A percentile compares a stretch with the other conserved stretches of the same genome.
phyloP scores from a whole-genome alignment of 2,113 vertebrate species.

The Cinclus cinclus region DNA sequence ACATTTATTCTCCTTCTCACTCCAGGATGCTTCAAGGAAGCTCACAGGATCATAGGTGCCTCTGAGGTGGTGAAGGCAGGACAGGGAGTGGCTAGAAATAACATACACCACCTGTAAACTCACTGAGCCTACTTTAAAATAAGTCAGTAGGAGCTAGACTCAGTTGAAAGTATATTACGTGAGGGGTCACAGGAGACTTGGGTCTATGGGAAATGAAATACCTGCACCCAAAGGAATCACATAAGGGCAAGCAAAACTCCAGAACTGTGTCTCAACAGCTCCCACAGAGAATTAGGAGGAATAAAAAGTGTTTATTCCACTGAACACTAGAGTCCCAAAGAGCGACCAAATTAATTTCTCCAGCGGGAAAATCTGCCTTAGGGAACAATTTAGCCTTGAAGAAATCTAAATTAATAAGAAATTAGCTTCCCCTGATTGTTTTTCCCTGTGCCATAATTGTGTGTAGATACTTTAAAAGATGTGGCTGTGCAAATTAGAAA shows the following conservation, averaged over 20 bases:
- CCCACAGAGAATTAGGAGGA: not conserved
- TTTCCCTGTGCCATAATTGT: not conserved
- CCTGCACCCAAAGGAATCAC: not conserved
- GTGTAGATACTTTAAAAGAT: not conserved
- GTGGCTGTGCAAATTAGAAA: not conserved
- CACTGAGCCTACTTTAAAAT: not conserved
- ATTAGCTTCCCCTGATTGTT: not conserved
- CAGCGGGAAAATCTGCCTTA: not conserved
- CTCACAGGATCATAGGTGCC: not conserved
- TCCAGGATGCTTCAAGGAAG: not conserved
- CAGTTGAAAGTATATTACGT: not conserved
- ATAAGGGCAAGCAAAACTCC: not conserved
- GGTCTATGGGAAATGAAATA: not conserved
- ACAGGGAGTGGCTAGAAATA: not conserved
- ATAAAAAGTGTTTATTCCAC: not conserved
- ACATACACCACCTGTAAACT: not conserved
- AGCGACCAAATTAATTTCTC: not conserved
- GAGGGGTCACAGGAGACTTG: not conserved
- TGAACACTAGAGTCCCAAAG: not conserved
- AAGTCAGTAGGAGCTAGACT: not conserved
- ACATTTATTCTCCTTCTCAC: not conserved
- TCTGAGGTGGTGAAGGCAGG: not conserved
- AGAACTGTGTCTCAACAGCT: not conserved
- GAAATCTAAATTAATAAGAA: slow-evolving; percentile 1
- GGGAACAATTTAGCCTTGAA: slow-evolving; percentile 1